Conservation (phyloP, 2,113 vertebrate genomes). For the Australoheros scitulus region DNA sequence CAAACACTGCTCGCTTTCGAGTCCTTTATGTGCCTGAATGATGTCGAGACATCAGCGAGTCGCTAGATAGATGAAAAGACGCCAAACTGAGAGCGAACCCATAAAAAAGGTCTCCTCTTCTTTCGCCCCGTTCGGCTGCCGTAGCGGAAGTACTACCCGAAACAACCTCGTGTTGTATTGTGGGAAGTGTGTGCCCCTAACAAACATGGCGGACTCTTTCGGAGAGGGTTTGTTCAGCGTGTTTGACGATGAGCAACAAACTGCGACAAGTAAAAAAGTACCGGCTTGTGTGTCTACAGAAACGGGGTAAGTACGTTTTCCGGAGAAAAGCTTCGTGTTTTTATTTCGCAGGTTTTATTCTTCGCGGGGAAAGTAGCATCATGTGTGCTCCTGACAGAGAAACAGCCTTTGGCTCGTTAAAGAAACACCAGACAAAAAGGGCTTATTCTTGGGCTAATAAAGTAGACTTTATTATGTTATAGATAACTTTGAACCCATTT, state of each 20-base stretch:
- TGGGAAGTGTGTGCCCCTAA: constrained; percentile 52
- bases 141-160: neutral
- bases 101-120: neutral
- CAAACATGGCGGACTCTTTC: constrained; percentile 91
- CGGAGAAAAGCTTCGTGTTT: neutral
- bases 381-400: constrained; percentile 1
- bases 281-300: constrained; percentile 39
- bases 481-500: neutral
- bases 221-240: constrained; percentile 95
- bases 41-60: neutral
- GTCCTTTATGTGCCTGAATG: neutral
- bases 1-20: neutral
- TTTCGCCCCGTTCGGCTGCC: neutral
- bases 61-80: neutral
- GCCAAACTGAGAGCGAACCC: neutral
- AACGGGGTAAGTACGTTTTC: constrained; percentile 69
- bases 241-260: constrained; percentile 88
- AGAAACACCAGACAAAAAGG: neutral
- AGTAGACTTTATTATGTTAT: neutral
- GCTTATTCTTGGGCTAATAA: neutral
- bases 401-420: neutral
- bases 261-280: constrained; percentile 74
- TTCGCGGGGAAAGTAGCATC: neutral
- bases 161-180: constrained; percentile 47
- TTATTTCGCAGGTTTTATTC: neutral